Evolutionary conservation across 2,888 invertebrate genomes (phyloP), one percentile per base, ranked within the genome.

Genomic region (Punctoribates punctum): DNA sequence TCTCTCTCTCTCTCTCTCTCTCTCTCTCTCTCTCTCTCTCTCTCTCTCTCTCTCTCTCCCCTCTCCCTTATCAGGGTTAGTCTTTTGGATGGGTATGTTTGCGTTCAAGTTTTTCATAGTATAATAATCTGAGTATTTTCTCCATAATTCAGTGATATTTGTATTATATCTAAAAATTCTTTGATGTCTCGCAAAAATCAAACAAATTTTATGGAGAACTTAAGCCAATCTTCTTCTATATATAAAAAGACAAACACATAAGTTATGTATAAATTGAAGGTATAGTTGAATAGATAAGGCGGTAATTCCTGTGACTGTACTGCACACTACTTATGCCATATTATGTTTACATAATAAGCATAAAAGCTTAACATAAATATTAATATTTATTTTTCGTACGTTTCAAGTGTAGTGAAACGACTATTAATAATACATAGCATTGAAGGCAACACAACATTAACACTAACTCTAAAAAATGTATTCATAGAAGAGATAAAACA

Each of bases 371-470:
- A 60, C 60, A 60, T 60, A 60, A 60, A 60, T 60, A 65, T 65
- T 65, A 65, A 65, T 65, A 65, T 65, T 65, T 65, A 65, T 65
- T 65, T 65, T 65, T 65, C 65, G 34, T 65, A 65, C 34, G 17
- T 57, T 29, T 65, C 65, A 9, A 29, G 29, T 29, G 17, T 17
- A 8, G n/a, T n/a, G n/a, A n/a, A n/a, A 5, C 6, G 8, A 65
- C 17, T 48, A 48, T 11, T 11, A 48, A 4, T 4, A 9, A 9
- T 23, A 23, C 23, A 57, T 57, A 23, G 8, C 15, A 65, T 65
- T 65, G 15, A 25, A n/a, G n/a, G 13, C 2, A 27, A 65, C 34
- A 65, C 15, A 6, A 29, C 65, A 65, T 65, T 65, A 65, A 29
- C 65, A 29, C 65, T 29, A 65, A 65, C 11, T 65, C 34, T 17